Percentiles rank a stretch among this genome's conserved stretches.
phyloP scores from a whole-genome alignment of 2,797 vertebrate species.

The Sparidentex hasta region DNA sequence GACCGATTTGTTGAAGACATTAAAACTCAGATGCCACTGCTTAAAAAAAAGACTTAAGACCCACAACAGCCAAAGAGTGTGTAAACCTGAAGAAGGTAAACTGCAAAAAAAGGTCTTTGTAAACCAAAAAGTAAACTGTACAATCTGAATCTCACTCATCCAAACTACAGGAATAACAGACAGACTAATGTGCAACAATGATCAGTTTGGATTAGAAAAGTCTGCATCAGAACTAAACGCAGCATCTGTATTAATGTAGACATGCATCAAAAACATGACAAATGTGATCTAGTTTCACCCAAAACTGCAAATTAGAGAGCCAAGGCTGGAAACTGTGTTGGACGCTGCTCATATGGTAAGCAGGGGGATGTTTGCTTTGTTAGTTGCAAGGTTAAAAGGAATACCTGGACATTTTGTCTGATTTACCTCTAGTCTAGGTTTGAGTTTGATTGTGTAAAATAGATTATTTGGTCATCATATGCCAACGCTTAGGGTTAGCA shows the following conservation, averaged over 20 bases:
- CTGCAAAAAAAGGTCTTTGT: background rate
- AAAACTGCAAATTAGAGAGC: conserved; percentile 13
- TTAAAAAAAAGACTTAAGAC: background rate
- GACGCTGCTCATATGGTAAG: background rate
- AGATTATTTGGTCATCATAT: too few relatives aligned
- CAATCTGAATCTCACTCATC: conserved; percentile 4
- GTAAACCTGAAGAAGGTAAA: conserved; percentile 8
- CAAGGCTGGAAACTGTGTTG: conserved; percentile 11
- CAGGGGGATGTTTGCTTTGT: background rate
- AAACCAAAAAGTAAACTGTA: conserved; percentile 4
- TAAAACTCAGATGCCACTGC: conserved; percentile 16
- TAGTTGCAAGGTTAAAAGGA: background rate
- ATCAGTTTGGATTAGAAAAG: background rate
- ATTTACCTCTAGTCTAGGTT: background rate
- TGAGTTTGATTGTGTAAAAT: too few relatives aligned
- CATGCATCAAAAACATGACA: background rate
- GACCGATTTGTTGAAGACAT: background rate
- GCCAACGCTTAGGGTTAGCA: too few relatives aligned
- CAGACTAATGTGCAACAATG: background rate
- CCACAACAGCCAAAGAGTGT: background rate
- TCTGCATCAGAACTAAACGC: background rate
- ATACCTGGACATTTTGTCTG: background rate
- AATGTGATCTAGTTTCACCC: conserved; percentile 1
- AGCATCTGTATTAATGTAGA: conserved; percentile 1
- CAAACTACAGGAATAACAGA: background rate